A percentile compares a stretch with the other conserved stretches of the same genome.
These are phyloP conservation scores for Disparrhopalites patrizii DNA, from an alignment of 2,888 invertebrate genomes.

Conservation along the genomic window DNA sequence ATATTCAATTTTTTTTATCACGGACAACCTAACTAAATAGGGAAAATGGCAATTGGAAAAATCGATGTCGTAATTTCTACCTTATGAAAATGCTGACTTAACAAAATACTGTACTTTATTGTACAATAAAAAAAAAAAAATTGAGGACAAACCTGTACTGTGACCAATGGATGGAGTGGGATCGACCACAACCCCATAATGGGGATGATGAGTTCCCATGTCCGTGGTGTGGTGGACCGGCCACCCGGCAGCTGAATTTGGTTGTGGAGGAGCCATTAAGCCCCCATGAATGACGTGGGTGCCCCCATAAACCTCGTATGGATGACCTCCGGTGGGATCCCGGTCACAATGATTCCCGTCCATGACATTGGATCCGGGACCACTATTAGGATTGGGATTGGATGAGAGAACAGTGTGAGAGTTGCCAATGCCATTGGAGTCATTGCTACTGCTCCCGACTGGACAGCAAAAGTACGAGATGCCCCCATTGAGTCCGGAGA, in stretches of 20 bases:
- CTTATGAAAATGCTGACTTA: no score
- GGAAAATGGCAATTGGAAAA: no score
- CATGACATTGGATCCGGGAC: not conserved
- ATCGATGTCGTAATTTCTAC: no score
- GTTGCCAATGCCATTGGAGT: conserved; percentile 9
- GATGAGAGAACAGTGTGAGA: conserved; percentile 16
- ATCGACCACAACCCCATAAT: conserved; percentile 23
- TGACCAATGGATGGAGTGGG: conserved; percentile 16
- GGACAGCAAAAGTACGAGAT: conserved; percentile 18
- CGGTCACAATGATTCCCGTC: conserved; percentile 28
- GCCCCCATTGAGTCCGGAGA: conserved; percentile 5
- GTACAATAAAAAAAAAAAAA: not conserved
- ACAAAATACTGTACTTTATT: no score
- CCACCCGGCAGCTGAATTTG: conserved; percentile 21
- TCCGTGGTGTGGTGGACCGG: conserved; percentile 21
- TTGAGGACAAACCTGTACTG: conserved; percentile 19
- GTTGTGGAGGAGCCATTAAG: conserved; percentile 6
- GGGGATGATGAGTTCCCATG: conserved; percentile 13
- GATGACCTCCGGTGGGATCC: not conserved
- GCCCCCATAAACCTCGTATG: conserved; percentile 20
- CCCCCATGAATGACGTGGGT: conserved; percentile 10
- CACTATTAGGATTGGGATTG: not conserved
- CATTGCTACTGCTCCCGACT: conserved; percentile 23
- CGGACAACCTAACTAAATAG: no score
- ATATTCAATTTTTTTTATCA: no score